Evolutionary conservation across 1,140 invertebrate species (phyloP).

Genomic region (Drusus annulatus): DNA sequence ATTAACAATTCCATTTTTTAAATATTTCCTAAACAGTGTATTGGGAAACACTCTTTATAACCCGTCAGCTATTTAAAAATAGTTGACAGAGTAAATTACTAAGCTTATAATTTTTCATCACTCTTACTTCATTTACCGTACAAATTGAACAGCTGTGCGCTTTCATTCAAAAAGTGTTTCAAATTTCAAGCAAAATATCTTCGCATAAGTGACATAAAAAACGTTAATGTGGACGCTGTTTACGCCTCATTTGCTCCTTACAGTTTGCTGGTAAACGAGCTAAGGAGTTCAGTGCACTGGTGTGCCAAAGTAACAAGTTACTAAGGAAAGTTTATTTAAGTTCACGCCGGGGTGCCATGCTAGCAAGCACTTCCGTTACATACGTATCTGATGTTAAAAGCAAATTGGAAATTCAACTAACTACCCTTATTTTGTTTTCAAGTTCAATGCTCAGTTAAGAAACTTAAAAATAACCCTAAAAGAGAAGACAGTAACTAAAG

Average conservation of each 20-base stretch:
- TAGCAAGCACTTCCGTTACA: conserved; percentile 22
- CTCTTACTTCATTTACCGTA: too few species aligned
- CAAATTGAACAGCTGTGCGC: too few species aligned
- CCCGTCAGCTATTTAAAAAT: too few species aligned
- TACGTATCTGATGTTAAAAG: conserved; percentile 31
- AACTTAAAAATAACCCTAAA: too few species aligned
- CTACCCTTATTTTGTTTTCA: conserved; percentile 27
- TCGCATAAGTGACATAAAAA: background rate
- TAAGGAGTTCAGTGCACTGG: conserved; percentile 38
- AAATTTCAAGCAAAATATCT: too few species aligned
- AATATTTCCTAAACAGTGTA: too few species aligned
- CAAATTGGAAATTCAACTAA: conserved; percentile 38
- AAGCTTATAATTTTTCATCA: too few species aligned
- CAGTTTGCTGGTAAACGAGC: conserved; percentile 3
- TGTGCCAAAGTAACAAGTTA: conserved; percentile 44
- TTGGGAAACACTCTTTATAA: too few species aligned
- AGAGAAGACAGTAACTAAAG: too few species aligned
- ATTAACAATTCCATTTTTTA: too few species aligned
- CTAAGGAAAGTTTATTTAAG: conserved; percentile 35
- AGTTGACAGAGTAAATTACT: too few species aligned
- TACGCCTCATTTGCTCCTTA: conserved; percentile 16
- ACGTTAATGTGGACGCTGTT: background rate
- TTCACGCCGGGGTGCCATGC: conserved; percentile 25
- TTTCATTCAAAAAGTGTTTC: too few species aligned
- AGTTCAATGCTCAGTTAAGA: conserved; percentile 6